Percentiles rank a stretch among this genome's conserved stretches.
Conservation (phyloP, 2,797 vertebrate genomes). For the Girardinus metallicus region DNA sequence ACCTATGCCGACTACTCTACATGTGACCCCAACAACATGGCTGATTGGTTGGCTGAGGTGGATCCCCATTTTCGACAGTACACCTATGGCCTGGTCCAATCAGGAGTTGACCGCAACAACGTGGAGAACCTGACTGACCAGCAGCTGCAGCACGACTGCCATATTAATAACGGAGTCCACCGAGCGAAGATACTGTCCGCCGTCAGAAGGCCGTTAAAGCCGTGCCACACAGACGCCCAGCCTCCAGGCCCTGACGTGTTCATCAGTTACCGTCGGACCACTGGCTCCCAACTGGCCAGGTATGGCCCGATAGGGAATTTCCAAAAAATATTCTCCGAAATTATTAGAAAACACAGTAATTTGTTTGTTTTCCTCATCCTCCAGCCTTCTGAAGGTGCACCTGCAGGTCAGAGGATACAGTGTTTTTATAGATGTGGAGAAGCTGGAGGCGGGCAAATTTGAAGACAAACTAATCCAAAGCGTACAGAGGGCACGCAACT, state of each 20-base stretch:
- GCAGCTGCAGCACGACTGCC: slow-evolving; percentile 91
- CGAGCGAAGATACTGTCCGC: slow-evolving; percentile 88
- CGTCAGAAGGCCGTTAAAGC: slow-evolving; percentile 80
- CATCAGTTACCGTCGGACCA: slow-evolving; percentile 95
- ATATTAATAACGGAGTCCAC: slow-evolving; percentile 87
- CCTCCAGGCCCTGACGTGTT: slow-evolving; percentile 91
- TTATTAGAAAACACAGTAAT: neutral
- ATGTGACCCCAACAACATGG: slow-evolving; percentile 95
- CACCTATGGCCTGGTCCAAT: slow-evolving; percentile 92
- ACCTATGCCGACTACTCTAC: slow-evolving; percentile 95
- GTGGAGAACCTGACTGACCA: slow-evolving; percentile 89
- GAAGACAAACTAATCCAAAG: slow-evolving; percentile 95
- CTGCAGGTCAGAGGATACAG: slow-evolving; percentile 95
- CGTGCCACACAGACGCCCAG: slow-evolving; percentile 79
- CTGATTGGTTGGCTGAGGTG: slow-evolving; percentile 90
- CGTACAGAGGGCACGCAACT: slow-evolving; percentile 90
- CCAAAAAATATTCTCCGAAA: too few relatives aligned
- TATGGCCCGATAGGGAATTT: slow-evolving; percentile 52
- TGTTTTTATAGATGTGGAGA: slow-evolving; percentile 98
- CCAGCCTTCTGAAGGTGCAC: slow-evolving; percentile 92
- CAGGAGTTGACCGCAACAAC: slow-evolving; percentile 87
- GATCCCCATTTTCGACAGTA: slow-evolving; percentile 95
- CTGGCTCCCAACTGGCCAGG: slow-evolving; percentile 97
- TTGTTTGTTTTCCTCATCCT: neutral
- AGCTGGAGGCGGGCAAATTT: slow-evolving; percentile 95